Percentiles rank a stretch among this genome's conserved stretches.
Conservation (phyloP, 1,140 invertebrate species). For the Pomacea maculata region DNA sequence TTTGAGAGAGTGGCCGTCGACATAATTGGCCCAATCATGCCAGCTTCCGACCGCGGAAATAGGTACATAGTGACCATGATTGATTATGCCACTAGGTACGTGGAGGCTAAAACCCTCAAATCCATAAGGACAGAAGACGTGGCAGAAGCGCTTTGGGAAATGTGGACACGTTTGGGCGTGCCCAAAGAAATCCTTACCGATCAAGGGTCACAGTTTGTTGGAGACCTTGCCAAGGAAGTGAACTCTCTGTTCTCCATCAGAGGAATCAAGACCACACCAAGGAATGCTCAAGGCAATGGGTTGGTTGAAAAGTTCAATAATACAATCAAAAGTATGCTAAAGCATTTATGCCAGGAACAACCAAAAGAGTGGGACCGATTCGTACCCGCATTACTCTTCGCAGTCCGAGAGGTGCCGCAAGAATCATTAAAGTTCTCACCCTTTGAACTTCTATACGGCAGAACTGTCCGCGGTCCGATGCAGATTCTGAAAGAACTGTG, state of each 20-base stretch:
- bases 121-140: slow-evolving; percentile 22
- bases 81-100: slow-evolving; percentile 37
- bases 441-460: no score
- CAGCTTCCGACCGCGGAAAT: slow-evolving; percentile 18
- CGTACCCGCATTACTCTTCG: no score
- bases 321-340: slow-evolving; percentile 35
- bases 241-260: no score
- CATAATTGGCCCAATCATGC: slow-evolving; percentile 32
- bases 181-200: slow-evolving; percentile 44
- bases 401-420: no score
- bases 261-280: neutral
- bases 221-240: neutral
- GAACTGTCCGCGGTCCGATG: no score
- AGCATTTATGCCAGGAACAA: slow-evolving; percentile 15
- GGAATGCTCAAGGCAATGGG: neutral
- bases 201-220: slow-evolving; percentile 15
- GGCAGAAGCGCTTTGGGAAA: slow-evolving; percentile 22
- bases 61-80: slow-evolving; percentile 28
- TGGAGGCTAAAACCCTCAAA: slow-evolving; percentile 25
- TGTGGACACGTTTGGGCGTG: slow-evolving; percentile 58
- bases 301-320: slow-evolving; percentile 39
- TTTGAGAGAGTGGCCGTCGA: slow-evolving; percentile 40
- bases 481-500: no score
- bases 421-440: no score
- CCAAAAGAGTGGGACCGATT: no score